A percentile compares a stretch with the other conserved stretches of the same genome.
These are phyloP conservation scores for Paramormyrops kingsleyae DNA, from an alignment of 2,113 vertebrate species.

Conservation along the genomic window DNA sequence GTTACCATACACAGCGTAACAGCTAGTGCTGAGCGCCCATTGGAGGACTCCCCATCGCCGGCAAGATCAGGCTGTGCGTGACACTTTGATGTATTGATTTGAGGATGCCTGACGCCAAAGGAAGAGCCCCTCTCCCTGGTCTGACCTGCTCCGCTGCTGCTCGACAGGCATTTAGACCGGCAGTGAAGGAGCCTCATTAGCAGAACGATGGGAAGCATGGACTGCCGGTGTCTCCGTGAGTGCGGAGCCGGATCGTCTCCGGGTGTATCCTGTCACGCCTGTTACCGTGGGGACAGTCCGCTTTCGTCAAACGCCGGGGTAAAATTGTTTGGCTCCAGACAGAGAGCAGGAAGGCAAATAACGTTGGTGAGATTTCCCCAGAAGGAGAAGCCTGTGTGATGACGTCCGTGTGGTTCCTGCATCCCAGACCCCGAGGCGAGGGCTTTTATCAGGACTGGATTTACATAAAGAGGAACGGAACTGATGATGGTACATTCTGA, in stretches of 20 bases:
- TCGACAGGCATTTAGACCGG: background rate
- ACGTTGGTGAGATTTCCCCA: background rate
- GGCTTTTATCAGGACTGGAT: background rate
- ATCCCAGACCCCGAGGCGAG: background rate
- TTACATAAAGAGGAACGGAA: background rate
- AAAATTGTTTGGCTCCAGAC: background rate
- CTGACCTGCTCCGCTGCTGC: background rate
- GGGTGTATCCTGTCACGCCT: background rate
- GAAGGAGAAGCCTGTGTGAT: background rate
- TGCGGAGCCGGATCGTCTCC: background rate
- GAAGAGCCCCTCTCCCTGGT: background rate
- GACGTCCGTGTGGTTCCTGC: background rate
- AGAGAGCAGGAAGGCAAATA: background rate
- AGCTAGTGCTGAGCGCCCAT: background rate
- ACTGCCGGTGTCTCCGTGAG: background rate
- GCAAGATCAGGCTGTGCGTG: background rate
- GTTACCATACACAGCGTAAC: background rate
- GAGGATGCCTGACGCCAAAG: background rate
- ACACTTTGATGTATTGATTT: conserved; percentile 1
- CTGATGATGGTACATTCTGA: background rate
- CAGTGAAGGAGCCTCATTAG: background rate
- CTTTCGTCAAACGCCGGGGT: background rate
- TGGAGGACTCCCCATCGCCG: background rate
- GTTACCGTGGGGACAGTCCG: background rate
- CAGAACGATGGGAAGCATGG: background rate